A percentile compares a stretch with the other conserved stretches of the same genome.
phyloP scores from a whole-genome alignment of 2,113 vertebrate species.

The Uropsilus gracilis region DNA sequence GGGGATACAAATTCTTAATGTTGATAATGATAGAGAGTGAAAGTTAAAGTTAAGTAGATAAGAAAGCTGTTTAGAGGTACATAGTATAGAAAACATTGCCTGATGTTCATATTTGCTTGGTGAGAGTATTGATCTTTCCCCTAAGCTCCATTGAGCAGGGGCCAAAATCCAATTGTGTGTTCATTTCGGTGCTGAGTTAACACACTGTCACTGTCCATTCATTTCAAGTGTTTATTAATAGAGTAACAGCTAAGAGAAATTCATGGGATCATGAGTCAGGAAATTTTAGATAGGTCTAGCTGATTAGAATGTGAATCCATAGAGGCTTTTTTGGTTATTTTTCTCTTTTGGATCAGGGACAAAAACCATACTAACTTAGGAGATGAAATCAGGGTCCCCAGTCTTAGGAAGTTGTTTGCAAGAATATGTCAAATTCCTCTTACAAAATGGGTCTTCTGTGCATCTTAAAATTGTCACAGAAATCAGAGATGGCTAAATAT shows the following conservation, averaged over 20 bases:
- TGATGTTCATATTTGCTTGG: not conserved
- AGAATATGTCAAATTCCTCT: conserved; percentile 18
- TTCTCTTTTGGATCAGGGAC: not conserved
- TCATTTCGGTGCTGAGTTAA: not conserved
- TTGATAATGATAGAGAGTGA: not conserved
- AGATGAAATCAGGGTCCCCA: not conserved
- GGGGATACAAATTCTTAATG: not conserved
- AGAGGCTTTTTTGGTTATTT: not conserved
- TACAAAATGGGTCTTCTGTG: not conserved
- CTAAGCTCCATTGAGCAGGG: not conserved
- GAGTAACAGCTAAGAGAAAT: not conserved
- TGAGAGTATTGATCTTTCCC: not conserved
- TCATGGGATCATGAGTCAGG: not conserved
- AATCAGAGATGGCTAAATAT: not conserved
- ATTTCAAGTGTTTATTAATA: not conserved
- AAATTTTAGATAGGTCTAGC: not conserved
- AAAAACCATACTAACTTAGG: not conserved
- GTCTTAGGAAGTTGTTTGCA: not conserved
- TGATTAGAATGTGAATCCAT: not conserved
- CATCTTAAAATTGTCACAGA: not conserved
- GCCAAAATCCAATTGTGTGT: not conserved
- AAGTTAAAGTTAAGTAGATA: conserved; percentile 35
- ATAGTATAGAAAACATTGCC: not conserved
- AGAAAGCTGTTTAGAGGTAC: not conserved
- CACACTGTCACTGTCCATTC: not conserved